Evolutionary conservation across 1,140 invertebrate genomes (phyloP).

Genomic region (Cylas formicarius): DNA sequence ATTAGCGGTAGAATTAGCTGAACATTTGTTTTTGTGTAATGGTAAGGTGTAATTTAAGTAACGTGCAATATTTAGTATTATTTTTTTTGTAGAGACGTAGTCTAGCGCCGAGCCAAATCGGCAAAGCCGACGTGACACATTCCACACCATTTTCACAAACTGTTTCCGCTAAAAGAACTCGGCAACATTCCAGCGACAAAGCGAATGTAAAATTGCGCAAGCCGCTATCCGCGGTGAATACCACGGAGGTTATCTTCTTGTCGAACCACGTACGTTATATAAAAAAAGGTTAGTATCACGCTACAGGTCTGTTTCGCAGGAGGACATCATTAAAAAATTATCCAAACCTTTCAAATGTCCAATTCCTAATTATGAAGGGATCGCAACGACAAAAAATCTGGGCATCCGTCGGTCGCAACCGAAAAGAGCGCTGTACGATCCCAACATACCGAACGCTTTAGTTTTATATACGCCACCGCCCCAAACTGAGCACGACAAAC

Average conservation of each 20-base stretch:
- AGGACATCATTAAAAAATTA: constrained; percentile 71
- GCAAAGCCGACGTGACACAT: constrained; percentile 34
- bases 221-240: constrained; percentile 24
- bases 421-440: constrained; percentile 82
- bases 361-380: constrained; percentile 80
- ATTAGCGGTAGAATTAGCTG: too few species aligned
- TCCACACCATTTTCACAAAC: constrained; percentile 9
- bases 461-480: constrained; percentile 82
- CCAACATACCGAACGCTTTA: constrained; percentile 86
- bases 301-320: constrained; percentile 47
- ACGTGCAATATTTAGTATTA: neutral
- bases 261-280: constrained; percentile 27
- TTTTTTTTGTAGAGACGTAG: constrained; percentile 43
- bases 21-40: neutral
- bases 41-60: too few species aligned
- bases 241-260: constrained; percentile 22
- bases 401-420: constrained; percentile 60
- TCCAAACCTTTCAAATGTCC: constrained; percentile 93
- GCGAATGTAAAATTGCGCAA: constrained; percentile 24
- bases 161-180: constrained; percentile 26
- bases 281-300: neutral
- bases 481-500: constrained; percentile 73
- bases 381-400: constrained; percentile 57
- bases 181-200: constrained; percentile 23
- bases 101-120: constrained; percentile 49